Base-by-base conservation (phyloP, 2,797 vertebrate species). In the Galaxias olidus region DNA sequence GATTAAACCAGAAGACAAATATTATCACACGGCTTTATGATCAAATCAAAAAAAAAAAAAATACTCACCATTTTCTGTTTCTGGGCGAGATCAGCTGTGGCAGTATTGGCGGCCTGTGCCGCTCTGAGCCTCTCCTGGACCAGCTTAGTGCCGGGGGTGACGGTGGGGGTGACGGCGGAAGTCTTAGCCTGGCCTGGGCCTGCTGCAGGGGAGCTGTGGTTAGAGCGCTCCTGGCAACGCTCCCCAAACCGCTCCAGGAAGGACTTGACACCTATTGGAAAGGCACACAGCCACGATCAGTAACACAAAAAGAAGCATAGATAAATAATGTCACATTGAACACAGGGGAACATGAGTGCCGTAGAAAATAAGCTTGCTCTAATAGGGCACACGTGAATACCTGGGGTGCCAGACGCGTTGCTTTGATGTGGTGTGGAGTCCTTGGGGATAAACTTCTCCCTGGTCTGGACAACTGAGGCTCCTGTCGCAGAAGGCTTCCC, bases 171-270 rank as follows among this genome's bases (percentile, higher is more conserved):
- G 58, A 90, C 76, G 51, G 51, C 4, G 0, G 89, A 66, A 53
- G 84, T 77, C 70, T 83, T 76, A 43, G 62, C 82, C 15, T 86
- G 84, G 13, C 74, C 61, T 0, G 81, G 19, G 47, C 61, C 81
- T 15, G 59, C 59, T 1, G 80, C 74, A 20, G 87, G 83, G 30
- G 94, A 92, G 68, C 85, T 89, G 20, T 53, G 90, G 58, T 71
- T 76, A 9, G 64, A 85, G 8, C 79, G 91, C 55, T 98, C 93
- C 66, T 95, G 94, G 77, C 93, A 96, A 74, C 80, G 85, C 72
- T 98, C 96, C 58, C 92, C 95, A 88, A 98, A 98, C 55, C 93
- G 94, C 78, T 97, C 95, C 88, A 96, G 85, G 76, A 98, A 98
- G 71, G 95, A 93, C 73, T 97, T 98, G 11, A 96, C 93, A 75